phyloP scores from a whole-genome alignment of 2,113 vertebrate genomes.

The Melanerpes formicivorus region DNA sequence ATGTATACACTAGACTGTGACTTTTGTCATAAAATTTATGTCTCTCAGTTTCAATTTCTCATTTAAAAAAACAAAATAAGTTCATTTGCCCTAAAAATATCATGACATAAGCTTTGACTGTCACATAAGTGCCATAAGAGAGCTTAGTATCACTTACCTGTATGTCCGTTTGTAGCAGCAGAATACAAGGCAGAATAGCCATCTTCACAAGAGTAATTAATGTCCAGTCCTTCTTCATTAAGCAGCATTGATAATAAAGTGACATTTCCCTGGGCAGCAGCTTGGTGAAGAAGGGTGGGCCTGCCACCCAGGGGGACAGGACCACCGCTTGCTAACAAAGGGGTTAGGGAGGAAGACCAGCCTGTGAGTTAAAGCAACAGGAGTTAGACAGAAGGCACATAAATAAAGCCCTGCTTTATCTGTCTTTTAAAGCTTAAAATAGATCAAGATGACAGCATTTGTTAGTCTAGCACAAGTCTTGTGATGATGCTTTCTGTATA shows the following conservation, averaged over 20 bases:
- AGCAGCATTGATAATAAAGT: slow-evolving; percentile 99
- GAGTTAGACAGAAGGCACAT: slow-evolving; percentile 71
- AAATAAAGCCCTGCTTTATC: slow-evolving; percentile 31
- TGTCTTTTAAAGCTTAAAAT: not conserved
- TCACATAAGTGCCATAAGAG: not conserved
- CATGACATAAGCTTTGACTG: not conserved
- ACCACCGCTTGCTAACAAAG: slow-evolving; percentile 92
- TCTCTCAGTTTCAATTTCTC: not conserved
- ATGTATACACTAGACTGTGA: not conserved
- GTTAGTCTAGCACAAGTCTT: slow-evolving; percentile 56
- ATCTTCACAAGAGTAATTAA: slow-evolving; percentile 87
- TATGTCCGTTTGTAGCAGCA: slow-evolving; percentile 97
- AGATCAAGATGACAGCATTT: slow-evolving; percentile 16
- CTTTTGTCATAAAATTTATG: not conserved
- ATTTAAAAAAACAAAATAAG: not conserved
- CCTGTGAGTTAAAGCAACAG: slow-evolving; percentile 89
- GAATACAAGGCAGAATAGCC: slow-evolving; percentile 97
- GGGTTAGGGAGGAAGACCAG: slow-evolving; percentile 98
- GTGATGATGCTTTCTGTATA: slow-evolving; percentile 5
- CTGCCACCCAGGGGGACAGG: slow-evolving; percentile 99
- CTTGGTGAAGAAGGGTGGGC: slow-evolving; percentile 97
- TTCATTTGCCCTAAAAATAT: not conserved
- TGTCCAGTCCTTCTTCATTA: slow-evolving; percentile 94
- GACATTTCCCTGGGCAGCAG: slow-evolving; percentile 99
- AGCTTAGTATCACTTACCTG: slow-evolving; percentile 78